Base-by-base conservation (phyloP, 2,888 invertebrate genomes). In the Drosophila pegasa region DNA sequence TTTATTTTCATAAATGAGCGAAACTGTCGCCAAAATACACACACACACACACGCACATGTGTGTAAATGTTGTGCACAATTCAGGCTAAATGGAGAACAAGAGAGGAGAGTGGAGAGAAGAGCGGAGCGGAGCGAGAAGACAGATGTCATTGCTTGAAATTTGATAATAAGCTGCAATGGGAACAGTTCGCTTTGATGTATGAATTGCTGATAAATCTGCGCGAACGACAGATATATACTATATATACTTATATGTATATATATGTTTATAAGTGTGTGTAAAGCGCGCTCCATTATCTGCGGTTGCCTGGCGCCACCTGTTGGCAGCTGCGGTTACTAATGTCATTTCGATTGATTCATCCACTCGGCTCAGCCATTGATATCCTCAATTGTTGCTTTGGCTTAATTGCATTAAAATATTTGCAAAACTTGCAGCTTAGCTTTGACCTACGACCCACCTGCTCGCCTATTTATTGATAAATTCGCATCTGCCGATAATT, bases 381-480 rank as follows among this genome's bases (percentile, higher is more conserved):
- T 31, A 29, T 16, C 14, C 16, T 2, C 25, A 45, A 47, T 47
- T 29, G 47, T 8, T 31, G 31, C 31, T 8, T 1, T 10, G 16
- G 16, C 45, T 45, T 27, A 20, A 64, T 52, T 52, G 12, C 22
- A 47, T 57, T 57, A 12, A 63, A 72, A 33, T 63, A 57, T 60
- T 48, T 52, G 10, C n/a, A 52, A 57, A 72, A 59, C 60, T 71
- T 20, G 29, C 9, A 37, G 64, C 70, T 41, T 20, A 61, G 37
- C 20, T 51, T 40, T 10, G 52, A 29, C 38, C 60, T 63, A 56
- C 55, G 16, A 16, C 47, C 35, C 40, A 31, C 41, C 9, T 31
- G n/a, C 55, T 38, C 50, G 22, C 25, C 10, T 65, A 14, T 35
- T 22, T 67, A 83, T 80, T 62, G 72, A 83, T 80, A 71, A 68